Evolutionary conservation across 2,113 vertebrate species (phyloP).

Genomic region (Callopanchax toddi): DNA sequence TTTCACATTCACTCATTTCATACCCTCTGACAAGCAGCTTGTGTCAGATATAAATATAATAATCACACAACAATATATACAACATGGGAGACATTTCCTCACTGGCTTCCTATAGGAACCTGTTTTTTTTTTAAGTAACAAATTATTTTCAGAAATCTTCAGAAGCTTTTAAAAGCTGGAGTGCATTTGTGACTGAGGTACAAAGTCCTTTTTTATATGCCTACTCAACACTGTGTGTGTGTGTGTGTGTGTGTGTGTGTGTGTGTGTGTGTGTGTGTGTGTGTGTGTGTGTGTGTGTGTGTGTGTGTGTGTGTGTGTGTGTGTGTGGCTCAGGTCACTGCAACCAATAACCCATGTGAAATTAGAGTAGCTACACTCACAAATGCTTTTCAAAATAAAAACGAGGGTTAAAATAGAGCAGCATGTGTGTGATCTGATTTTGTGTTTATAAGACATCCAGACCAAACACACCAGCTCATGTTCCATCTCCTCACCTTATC

Average conservation of each 20-base stretch:
- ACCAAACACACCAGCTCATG: conserved; percentile 20
- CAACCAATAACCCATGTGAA: conserved; percentile 58
- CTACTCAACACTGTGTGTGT: conserved; percentile 28
- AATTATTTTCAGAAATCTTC: conserved; percentile 42
- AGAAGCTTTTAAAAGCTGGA: conserved; percentile 37
- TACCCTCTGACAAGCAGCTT: conserved; percentile 43
- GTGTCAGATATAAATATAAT: conserved; percentile 58
- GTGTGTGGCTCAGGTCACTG: conserved; percentile 46
- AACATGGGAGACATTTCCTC: conserved; percentile 42
- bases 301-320: neutral
- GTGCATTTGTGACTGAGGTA: conserved; percentile 45
- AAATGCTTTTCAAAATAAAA: conserved; percentile 23
- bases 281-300: too few relatives aligned
- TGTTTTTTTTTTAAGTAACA: conserved; percentile 59
- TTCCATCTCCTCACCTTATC: conserved; percentile 50
- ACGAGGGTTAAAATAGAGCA: neutral
- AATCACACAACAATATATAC: conserved; percentile 48
- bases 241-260: too few relatives aligned
- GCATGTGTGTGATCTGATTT: conserved; percentile 1
- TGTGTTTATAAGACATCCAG: conserved; percentile 1
- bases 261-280: too few relatives aligned
- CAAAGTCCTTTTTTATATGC: conserved; percentile 54
- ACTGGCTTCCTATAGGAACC: conserved; percentile 44
- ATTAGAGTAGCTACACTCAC: conserved; percentile 38
- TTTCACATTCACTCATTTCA: conserved; percentile 45